Evolutionary conservation across 2,113 vertebrate genomes (phyloP).

Genomic region (Malurus melanocephalus): DNA sequence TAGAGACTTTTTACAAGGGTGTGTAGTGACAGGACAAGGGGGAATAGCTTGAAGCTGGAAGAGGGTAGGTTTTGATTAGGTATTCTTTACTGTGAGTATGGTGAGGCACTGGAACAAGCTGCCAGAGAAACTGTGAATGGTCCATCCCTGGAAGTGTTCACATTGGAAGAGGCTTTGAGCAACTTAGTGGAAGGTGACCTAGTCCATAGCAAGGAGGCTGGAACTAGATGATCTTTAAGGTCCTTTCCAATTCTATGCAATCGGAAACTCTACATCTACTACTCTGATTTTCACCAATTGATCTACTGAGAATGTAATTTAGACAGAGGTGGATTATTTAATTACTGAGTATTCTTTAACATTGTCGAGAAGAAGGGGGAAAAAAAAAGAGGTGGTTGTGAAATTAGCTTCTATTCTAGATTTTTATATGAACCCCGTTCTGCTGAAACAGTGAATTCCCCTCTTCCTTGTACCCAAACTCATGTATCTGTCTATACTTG

Average conservation of each 20-base stretch:
- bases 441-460: not conserved
- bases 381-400: not conserved
- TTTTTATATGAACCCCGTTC: not conserved
- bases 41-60: not conserved
- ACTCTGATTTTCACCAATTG: not conserved
- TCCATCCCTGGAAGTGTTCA: not conserved
- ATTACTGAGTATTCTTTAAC: not conserved
- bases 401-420: not conserved
- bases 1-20: not conserved
- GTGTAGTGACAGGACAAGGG: not conserved
- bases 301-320: not conserved
- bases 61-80: not conserved
- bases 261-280: not conserved
- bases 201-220: not conserved
- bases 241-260: not conserved
- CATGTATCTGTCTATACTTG: not conserved
- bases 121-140: not conserved
- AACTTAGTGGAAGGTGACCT: not conserved
- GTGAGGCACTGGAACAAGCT: not conserved
- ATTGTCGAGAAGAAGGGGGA: not conserved
- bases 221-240: not conserved
- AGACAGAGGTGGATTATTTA: not conserved
- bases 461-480: not conserved
- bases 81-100: not conserved
- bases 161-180: not conserved